These are phyloP conservation scores for Myanophis thanlyinensis DNA, from an alignment of 2,113 vertebrate genomes.

Conservation along the genomic window DNA sequence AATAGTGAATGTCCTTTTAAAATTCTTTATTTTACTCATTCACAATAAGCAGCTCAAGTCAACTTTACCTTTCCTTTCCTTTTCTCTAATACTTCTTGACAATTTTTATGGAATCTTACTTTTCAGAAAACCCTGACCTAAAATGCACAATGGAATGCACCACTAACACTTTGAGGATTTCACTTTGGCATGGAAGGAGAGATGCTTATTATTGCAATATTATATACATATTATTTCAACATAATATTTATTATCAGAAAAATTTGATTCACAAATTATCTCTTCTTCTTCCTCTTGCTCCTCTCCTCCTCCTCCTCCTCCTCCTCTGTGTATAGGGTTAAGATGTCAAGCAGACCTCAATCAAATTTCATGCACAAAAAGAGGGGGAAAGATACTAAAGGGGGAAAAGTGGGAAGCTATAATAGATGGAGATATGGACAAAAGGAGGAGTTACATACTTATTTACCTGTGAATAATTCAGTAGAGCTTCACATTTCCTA, in stretches of 20 bases:
- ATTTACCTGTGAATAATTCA: slow-evolving; percentile 31
- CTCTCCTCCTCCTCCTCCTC: rapidly evolving
- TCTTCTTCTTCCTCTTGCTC: not conserved
- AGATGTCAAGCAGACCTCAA: not conserved
- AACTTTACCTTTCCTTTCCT: not conserved
- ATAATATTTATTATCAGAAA: not conserved
- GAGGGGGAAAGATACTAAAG: not conserved
- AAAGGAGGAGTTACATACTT: not conserved
- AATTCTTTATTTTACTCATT: slow-evolving; percentile 7
- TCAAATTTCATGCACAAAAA: not conserved
- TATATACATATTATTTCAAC: too few relatives aligned
- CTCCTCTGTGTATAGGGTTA: too few relatives aligned
- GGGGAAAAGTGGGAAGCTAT: not conserved
- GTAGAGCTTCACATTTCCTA: slow-evolving; percentile 18
- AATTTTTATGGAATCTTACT: not conserved
- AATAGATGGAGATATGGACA: too few relatives aligned
- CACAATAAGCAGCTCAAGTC: not conserved
- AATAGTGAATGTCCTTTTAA: not conserved
- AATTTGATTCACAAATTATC: not conserved
- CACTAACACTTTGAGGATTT: not conserved
- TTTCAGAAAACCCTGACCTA: not conserved
- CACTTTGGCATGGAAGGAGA: not conserved
- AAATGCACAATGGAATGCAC: not conserved
- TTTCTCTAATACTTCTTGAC: not conserved
- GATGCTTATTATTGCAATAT: not conserved